phyloP scores from a whole-genome alignment of 2,797 vertebrate genomes.

The Acanthopagrus latus region DNA sequence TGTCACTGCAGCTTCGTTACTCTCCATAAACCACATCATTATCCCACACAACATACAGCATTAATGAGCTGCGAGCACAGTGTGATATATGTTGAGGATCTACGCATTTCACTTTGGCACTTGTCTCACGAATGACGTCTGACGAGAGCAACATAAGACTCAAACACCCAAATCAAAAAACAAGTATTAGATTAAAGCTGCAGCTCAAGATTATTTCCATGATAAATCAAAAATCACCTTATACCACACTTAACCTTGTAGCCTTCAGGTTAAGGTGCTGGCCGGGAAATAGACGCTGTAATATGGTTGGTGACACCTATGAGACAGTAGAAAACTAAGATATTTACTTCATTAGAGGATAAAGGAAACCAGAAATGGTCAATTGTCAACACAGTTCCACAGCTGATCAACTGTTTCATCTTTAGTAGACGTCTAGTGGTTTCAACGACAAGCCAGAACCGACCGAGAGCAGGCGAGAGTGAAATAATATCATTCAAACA shows the following conservation, averaged over 20 bases:
- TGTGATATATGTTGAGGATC: neutral
- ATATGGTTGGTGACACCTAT: neutral
- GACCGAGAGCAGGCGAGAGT: too few relatives aligned
- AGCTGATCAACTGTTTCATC: neutral
- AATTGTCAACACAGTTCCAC: neutral
- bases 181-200: neutral
- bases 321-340: neutral
- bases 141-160: neutral
- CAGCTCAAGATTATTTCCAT: neutral
- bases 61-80: neutral
- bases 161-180: neutral
- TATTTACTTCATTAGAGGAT: neutral
- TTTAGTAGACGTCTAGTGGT: neutral
- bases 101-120: neutral
- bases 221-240: neutral
- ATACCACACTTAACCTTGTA: too few relatives aligned
- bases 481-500: neutral
- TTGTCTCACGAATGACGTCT: neutral
- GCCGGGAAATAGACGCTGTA: neutral
- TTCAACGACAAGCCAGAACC: neutral
- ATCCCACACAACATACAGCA: neutral
- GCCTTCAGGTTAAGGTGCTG: neutral
- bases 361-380: neutral
- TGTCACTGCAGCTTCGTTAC: conserved; percentile 7
- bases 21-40: conserved; percentile 17